Evolutionary conservation across 2,113 vertebrate species (phyloP), one percentile per base, ranked within the genome.

Genomic region (Aspiorhynchus laticeps): DNA sequence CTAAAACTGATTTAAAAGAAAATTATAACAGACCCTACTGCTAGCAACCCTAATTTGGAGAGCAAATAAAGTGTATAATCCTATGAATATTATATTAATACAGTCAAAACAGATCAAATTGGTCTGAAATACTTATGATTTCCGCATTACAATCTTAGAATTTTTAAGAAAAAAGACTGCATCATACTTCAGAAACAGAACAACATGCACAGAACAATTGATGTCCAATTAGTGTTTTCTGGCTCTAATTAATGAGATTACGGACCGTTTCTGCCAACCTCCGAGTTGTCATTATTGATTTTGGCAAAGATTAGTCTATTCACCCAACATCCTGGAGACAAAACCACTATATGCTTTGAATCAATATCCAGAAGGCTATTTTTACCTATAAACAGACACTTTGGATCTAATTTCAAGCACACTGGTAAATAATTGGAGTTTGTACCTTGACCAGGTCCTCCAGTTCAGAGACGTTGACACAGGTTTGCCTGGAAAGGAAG

Each of bases 371-470:
- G 46, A 69, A 31, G 26, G 43, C 41, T 71, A 24, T 24, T 53
- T 83, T 71, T 48, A 67, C 26, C 31, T 21, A 73, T 71, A 71
- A 67, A 48, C 65, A 67, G 11, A 33, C 28, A 17, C 41, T 28
- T 82, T 43, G 8, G 17, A 67, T 31, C 14, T 4, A 19, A 36
- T 83, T 71, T 36, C 24, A 74, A 74, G 1, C 63, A 69, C 24
- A 48, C 10, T 8, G 3, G 17, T 38, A n/a, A 59, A 56, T 7
- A 4, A 24, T 12, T n/a, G 38, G n/a, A 67, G 15, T 43, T n/a
- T 38, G 24, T 84, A 99, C 98, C 97, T 97, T 97, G 85, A 99
- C 97, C 89, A 99, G 95, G 85, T 98, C 95, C 89, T 99, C 98
- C 92, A 99, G 95, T 91, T 99, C 97, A 0, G 96, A 95, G 24